These are phyloP conservation scores for Phenacoccus solenopsis DNA, from an alignment of 1,140 invertebrate genomes.

Conservation along the genomic window DNA sequence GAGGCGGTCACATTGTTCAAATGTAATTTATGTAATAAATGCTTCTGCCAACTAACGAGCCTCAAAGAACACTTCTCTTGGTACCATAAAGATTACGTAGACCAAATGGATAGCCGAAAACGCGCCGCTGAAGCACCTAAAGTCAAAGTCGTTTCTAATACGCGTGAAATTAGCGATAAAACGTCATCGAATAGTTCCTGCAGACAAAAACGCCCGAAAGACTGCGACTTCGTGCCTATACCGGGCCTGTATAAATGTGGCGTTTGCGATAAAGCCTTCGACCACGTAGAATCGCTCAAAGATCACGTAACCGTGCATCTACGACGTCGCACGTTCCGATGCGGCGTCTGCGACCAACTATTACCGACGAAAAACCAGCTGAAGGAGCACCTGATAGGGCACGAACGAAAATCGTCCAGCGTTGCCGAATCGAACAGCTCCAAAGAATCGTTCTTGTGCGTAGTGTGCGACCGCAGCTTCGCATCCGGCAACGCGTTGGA, in stretches of 20 bases:
- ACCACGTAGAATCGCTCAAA: background rate
- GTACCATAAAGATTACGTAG: background rate
- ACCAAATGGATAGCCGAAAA: background rate
- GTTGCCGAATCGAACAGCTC: no score
- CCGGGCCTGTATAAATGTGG: background rate
- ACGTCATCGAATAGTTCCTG: no score
- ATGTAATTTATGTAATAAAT: background rate
- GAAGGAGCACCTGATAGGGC: background rate
- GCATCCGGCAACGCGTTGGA: background rate
- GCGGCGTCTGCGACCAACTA: no score
- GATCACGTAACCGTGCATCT: background rate
- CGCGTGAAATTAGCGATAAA: no score
- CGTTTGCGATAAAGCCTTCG: background rate
- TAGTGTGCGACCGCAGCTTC: background rate
- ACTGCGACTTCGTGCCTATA: no score
- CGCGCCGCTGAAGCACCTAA: background rate
- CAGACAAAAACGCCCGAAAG: no score
- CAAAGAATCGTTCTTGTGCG: background rate
- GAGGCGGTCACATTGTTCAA: background rate
- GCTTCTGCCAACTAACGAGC: background rate
- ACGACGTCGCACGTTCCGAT: no score
- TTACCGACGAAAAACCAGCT: no score
- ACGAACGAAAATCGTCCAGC: background rate
- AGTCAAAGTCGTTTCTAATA: no score
- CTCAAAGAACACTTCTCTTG: background rate